Evolutionary conservation across 1,140 invertebrate genomes (phyloP), one percentile per base, ranked within the genome.

Genomic region (Drosophila busckii): DNA sequence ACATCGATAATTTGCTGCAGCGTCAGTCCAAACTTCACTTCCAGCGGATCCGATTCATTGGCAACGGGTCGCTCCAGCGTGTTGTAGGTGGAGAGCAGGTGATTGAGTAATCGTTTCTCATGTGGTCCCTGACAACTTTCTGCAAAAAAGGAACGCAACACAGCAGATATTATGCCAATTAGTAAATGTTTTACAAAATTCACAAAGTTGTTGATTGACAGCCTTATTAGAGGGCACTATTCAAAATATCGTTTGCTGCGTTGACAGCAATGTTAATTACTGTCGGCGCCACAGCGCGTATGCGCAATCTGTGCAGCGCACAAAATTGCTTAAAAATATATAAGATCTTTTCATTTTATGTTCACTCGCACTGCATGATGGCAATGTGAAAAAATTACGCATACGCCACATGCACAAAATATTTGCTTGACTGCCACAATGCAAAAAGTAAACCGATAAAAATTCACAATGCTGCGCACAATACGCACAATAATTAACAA

Each of bases 1-100:
- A 99, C 97, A 89, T 99, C 97, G 86, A 99, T 99, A 80, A 99
- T 98, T 90, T 99, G 98, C 89, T 98, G 97, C 56, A 99, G 89
- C 40, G 96, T 97, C 71, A 99, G 92, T 65, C 97, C 97, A 87
- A 99, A 97, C 82, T 92, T 95, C 46, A 99, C 96, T 88, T 96
- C 92, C 26, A 99, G 90, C 7, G 97, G 93, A 75, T 97, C 93
- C 46, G 95, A 95, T 90, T 98, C 97, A 88, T 98, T 98, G 64
- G 93, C 93, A 12, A 99, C 97, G 10, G 98, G 98, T 88, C 98
- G 90, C 89, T 99, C 97, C 78, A 98, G 91, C 50, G 94, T 94
- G 89, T 99, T 98, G 90, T 99, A 99, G 73, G 95, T 94, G 87
- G 95, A 95, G 71, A 94, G 92, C 67, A 98, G 90, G 82, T 94